Conservation (phyloP, 92 coral and sea anemone genomes). For the Zoanthus sansibaricus region DNA sequence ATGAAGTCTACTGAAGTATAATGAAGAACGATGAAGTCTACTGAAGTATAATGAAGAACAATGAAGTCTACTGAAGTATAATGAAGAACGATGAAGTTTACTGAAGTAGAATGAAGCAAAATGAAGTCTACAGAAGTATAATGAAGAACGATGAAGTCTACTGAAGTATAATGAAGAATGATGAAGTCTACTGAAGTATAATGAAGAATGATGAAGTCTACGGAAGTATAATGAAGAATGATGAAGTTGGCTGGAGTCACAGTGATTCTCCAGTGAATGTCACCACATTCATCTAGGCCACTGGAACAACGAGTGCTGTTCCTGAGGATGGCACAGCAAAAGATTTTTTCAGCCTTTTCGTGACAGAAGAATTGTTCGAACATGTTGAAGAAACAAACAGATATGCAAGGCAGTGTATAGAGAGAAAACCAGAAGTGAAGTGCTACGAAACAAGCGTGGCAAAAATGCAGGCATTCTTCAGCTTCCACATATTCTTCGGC, state of each 20-base stretch:
- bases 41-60: too few relatives aligned
- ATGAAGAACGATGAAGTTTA: too few relatives aligned
- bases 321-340: slow-evolving; percentile 48
- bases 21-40: too few relatives aligned
- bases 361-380: slow-evolving; percentile 49
- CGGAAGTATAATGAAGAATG: too few relatives aligned
- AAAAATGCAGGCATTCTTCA: slow-evolving; percentile 45
- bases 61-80: too few relatives aligned
- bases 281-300: neutral
- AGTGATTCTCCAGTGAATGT: slow-evolving; percentile 7
- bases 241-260: neutral
- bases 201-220: too few relatives aligned
- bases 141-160: too few relatives aligned
- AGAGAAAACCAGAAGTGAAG: slow-evolving; percentile 54
- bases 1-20: too few relatives aligned
- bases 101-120: too few relatives aligned
- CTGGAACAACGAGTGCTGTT: slow-evolving; percentile 18
- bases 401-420: slow-evolving; percentile 48
- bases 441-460: slow-evolving; percentile 45
- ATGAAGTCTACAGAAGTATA: too few relatives aligned
- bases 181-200: too few relatives aligned
- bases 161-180: too few relatives aligned
- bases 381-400: slow-evolving; percentile 58
- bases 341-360: slow-evolving; percentile 55
- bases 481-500: neutral